phyloP scores from a whole-genome alignment of 2,113 vertebrate species.

The Sylvilagus bachmani region DNA sequence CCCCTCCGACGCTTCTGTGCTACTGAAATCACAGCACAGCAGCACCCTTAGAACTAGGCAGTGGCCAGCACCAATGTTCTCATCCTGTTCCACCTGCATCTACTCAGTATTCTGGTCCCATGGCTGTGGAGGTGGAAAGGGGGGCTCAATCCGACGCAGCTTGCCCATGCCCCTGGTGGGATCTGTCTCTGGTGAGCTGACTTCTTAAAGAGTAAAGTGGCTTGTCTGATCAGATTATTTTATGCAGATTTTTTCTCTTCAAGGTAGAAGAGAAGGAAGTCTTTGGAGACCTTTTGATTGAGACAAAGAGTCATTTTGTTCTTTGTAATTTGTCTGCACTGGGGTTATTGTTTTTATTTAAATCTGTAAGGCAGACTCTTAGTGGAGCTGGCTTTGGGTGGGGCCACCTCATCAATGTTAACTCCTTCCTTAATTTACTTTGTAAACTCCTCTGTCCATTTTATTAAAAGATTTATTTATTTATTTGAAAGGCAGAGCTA shows the following conservation, averaged over 20 bases:
- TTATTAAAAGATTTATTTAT: too few species aligned
- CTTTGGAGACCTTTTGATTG: not conserved
- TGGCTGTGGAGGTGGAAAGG: not conserved
- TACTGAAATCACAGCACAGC: not conserved
- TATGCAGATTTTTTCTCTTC: too few species aligned
- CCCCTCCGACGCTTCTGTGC: not conserved
- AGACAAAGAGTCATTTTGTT: slow-evolving; percentile 38
- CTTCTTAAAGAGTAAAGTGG: not conserved
- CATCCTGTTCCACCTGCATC: not conserved
- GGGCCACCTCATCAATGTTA: not conserved
- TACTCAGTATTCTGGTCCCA: too few species aligned
- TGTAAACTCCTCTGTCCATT: not conserved
- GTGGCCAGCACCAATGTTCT: not conserved
- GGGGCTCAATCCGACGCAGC: not conserved
- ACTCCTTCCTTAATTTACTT: not conserved
- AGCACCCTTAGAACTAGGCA: not conserved
- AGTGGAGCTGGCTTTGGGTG: not conserved
- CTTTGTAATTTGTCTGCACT: not conserved
- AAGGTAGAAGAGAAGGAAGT: not conserved
- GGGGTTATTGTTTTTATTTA: slow-evolving; percentile 22
- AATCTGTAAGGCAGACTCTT: not conserved
- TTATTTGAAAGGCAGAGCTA: too few species aligned
- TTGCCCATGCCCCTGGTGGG: not conserved
- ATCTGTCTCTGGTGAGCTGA: not conserved
- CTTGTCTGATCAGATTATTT: not conserved